phyloP scores from a whole-genome alignment of 2,113 vertebrate genomes.

The Struthidea cinerea region DNA sequence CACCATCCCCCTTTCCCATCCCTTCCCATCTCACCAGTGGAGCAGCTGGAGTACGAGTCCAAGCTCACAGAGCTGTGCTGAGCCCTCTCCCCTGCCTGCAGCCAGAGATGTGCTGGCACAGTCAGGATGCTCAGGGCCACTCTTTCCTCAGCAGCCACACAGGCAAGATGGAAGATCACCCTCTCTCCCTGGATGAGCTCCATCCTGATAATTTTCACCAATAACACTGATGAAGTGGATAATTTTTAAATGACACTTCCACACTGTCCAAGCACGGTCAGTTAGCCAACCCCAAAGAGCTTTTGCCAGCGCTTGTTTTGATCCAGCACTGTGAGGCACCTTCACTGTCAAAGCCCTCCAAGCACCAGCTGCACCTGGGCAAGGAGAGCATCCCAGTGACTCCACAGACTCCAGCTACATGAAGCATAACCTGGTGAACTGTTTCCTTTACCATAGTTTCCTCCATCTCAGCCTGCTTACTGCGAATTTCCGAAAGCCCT shows the following conservation, averaged over 20 bases:
- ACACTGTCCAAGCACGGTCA: neutral
- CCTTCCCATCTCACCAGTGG: too few relatives aligned
- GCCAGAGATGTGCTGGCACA: neutral
- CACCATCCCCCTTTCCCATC: neutral
- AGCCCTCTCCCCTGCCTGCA: rapidly evolving
- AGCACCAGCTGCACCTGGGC: neutral
- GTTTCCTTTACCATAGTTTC: neutral
- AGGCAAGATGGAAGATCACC: rapidly evolving
- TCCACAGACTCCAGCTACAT: neutral
- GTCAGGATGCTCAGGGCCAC: rapidly evolving
- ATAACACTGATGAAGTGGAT: neutral
- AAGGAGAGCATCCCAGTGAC: neutral
- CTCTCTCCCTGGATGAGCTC: neutral
- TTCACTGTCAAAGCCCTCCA: neutral
- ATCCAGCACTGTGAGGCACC: neutral
- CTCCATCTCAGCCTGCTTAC: neutral
- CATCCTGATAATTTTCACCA: neutral
- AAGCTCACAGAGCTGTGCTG: neutral
- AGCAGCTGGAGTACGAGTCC: neutral
- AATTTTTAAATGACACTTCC: neutral
- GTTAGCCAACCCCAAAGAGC: neutral
- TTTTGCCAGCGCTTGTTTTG: neutral
- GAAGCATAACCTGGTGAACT: neutral
- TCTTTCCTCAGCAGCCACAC: neutral
- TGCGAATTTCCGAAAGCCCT: neutral